These are phyloP conservation scores for Cynopterus sphinx DNA, from an alignment of 2,797 vertebrate species.

Conservation along the genomic window DNA sequence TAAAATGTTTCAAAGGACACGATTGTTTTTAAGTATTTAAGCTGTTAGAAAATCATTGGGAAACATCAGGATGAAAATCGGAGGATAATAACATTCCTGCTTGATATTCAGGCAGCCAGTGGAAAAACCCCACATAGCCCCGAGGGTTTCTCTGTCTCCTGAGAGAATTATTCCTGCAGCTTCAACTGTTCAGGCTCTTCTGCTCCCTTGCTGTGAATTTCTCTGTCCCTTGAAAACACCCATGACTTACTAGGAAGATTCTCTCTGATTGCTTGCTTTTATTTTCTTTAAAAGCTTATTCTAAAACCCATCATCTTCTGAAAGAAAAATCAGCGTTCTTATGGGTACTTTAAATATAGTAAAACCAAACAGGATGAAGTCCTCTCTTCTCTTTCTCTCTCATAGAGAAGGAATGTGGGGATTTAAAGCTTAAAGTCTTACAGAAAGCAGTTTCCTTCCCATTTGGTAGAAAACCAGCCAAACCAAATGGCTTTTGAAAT, in stretches of 20 bases:
- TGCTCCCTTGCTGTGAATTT: neutral
- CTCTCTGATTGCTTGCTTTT: neutral
- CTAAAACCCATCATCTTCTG: neutral
- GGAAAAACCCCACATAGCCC: neutral
- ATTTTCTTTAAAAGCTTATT: slow-evolving; percentile 14
- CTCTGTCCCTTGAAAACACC: neutral
- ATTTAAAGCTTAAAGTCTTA: slow-evolving; percentile 7
- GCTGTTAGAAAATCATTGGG: neutral
- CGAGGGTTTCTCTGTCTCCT: neutral
- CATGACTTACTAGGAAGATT: neutral
- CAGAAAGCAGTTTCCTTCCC: neutral
- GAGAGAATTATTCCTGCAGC: neutral
- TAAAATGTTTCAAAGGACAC: neutral
- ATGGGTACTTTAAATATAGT: neutral
- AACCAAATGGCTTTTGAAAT: neutral
- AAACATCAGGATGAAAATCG: neutral
- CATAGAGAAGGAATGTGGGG: neutral
- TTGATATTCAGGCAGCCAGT: neutral
- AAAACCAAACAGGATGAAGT: neutral
- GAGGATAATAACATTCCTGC: neutral
- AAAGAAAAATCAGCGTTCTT: neutral
- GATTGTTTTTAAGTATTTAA: slow-evolving; percentile 3
- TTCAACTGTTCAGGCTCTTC: neutral
- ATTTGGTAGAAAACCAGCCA: neutral
- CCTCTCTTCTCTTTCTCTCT: neutral